These are phyloP conservation scores for Phalloptychus januarius DNA, from an alignment of 2,797 vertebrate species.

Conservation along the genomic window DNA sequence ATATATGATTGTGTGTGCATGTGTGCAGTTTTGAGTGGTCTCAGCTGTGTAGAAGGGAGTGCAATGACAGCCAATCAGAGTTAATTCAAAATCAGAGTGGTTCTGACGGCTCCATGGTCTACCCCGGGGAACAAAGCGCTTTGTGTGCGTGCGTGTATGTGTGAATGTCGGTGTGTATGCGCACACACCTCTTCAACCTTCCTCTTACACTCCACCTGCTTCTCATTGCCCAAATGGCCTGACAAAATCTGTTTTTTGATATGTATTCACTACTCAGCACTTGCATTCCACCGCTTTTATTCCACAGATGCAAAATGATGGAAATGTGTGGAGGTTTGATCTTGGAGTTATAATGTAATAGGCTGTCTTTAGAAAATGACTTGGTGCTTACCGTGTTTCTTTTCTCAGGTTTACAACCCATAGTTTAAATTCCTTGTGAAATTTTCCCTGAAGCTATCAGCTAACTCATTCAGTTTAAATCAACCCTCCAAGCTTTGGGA, in stretches of 20 bases:
- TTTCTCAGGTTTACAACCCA: conserved; percentile 17
- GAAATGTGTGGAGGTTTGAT: conserved; percentile 46
- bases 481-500: conserved; percentile 1
- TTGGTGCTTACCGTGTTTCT: conserved; percentile 10
- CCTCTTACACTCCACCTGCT: conserved; percentile 74
- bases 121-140: conserved; percentile 70
- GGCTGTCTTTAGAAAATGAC: conserved; percentile 6
- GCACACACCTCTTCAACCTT: conserved; percentile 70
- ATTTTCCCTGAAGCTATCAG: conserved; percentile 4
- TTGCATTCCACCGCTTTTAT: conserved; percentile 70
- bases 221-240: conserved; percentile 74
- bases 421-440: conserved; percentile 7
- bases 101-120: conserved; percentile 75
- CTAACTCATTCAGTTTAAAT: conserved; percentile 25
- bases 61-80: conserved; percentile 81
- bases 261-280: conserved; percentile 65
- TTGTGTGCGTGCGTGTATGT: conserved; percentile 53
- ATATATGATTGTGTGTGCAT: conserved; percentile 28
- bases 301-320: conserved; percentile 49
- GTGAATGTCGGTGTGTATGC: conserved; percentile 25
- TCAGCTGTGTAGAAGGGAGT: conserved; percentile 77
- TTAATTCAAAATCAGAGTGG: conserved; percentile 81
- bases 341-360: conserved; percentile 30
- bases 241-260: conserved; percentile 70
- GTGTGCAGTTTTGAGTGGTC: conserved; percentile 73